Percentiles rank a stretch among this genome's conserved stretches.
Evolutionary conservation across 2,113 vertebrate species (phyloP).

Genomic region (Sus scrofa): DNA sequence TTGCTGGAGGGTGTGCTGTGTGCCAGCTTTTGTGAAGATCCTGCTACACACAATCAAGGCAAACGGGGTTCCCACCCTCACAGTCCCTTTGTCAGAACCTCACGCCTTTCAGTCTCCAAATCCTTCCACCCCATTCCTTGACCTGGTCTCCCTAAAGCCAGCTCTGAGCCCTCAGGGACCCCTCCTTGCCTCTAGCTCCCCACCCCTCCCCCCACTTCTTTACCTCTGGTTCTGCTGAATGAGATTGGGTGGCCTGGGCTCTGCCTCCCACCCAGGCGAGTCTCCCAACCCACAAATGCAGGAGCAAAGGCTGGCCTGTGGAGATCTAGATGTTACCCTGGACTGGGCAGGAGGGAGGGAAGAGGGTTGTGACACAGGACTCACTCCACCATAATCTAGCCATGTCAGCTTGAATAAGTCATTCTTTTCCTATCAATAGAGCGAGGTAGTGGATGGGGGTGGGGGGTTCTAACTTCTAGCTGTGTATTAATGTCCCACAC

Average conservation of each 20-base stretch:
- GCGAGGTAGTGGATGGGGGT: not conserved
- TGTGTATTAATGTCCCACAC: not conserved
- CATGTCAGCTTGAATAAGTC: not conserved
- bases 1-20: not conserved
- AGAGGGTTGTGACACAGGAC: not conserved
- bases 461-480: not conserved
- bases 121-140: not conserved
- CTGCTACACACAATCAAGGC: not conserved
- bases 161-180: not conserved
- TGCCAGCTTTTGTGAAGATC: not conserved
- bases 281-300: too few relatives aligned
- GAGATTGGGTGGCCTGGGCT: not conserved
- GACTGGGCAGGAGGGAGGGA: not conserved
- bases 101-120: not conserved
- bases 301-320: not conserved
- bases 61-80: too few relatives aligned
- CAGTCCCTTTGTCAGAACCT: not conserved
- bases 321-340: not conserved
- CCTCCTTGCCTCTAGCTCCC: not conserved
- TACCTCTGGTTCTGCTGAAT: not conserved
- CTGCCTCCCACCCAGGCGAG: not conserved
- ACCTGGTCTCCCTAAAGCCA: not conserved
- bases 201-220: not conserved
- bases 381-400: not conserved
- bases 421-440: not conserved